These are phyloP conservation scores for Micronycteris hirsuta DNA, from an alignment of 2,113 vertebrate species.

Conservation along the genomic window DNA sequence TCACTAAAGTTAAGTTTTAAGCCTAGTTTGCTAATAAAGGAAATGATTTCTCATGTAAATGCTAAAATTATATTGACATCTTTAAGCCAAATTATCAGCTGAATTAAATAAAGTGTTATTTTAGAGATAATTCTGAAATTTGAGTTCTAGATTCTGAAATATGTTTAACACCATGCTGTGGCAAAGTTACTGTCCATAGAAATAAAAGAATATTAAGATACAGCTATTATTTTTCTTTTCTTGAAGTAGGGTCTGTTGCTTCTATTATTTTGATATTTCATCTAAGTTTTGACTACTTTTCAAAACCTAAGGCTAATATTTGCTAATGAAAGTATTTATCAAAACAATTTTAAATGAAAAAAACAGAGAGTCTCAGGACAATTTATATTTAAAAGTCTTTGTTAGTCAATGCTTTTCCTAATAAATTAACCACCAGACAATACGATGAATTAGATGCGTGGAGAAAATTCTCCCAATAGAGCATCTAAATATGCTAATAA, in stretches of 20 bases:
- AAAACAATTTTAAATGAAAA: background rate
- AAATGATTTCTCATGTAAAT: background rate
- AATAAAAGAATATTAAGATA: background rate
- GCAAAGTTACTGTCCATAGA: background rate
- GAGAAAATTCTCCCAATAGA: background rate
- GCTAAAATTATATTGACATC: background rate
- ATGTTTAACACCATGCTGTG: background rate
- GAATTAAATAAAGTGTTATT: background rate
- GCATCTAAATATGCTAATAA: background rate
- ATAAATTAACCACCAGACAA: background rate
- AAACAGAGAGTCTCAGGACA: background rate
- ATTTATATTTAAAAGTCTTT: background rate
- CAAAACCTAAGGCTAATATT: background rate
- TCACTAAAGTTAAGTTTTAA: background rate
- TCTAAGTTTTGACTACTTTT: background rate
- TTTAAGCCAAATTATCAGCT: background rate
- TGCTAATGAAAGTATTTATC: background rate
- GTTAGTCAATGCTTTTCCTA: background rate
- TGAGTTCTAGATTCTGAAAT: background rate
- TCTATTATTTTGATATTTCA: background rate
- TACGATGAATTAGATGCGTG: background rate
- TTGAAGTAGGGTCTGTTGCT: background rate
- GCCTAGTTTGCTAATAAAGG: background rate
- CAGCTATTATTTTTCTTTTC: background rate
- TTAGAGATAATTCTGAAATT: background rate